Evolutionary conservation across 92 coral and sea anemone genomes (phyloP), one percentile per base, ranked within the genome.

Genomic region (Epizoanthus fatuus): DNA sequence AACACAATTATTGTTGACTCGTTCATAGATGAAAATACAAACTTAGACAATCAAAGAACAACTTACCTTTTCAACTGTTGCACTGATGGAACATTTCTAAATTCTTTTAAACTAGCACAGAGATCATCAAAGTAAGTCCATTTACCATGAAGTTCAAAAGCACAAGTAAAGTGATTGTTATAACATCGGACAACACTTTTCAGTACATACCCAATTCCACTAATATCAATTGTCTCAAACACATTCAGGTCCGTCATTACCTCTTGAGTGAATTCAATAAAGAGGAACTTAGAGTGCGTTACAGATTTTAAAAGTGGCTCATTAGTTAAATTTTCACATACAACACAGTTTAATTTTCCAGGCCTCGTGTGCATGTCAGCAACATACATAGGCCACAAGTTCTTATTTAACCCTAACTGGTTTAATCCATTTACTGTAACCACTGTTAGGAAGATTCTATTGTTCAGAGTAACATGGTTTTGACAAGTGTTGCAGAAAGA

Each of bases 361-460:
- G 80, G 84, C 37, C 68, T 52, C 68, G 85, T 86, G 14, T 86
- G 90, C 68, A 78, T 55, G 13, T 69, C 14, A 86, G 79, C 60
- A 29, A 75, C 91, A 54, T 38, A 88, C 22, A 62, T 1, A 47
- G 87, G 84, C 91, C 91, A 88, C 81, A 82, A 71, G 53, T 69
- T 74, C 7, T 88, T 68, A 82, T 55, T 84, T 72, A 82, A 53
- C 39, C 92, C 83, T 69, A 70, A 63, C 68, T 81, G 86, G 75
- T 83, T 53, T 65, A 83, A 75, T 25, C 86, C 92, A 58, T 79
- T 74, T 4, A 88, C 91, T n/a, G n/a, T n/a, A n/a, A n/a, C n/a
- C 57, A 62, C 81, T 81, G 81, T 82, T 53, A 88, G 54, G 72
- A 81, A 72, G 69, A 81, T 64, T 13, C 80, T 74, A 81, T 74